phyloP scores from a whole-genome alignment of 1,140 invertebrate genomes.

The Hyles vespertilio region DNA sequence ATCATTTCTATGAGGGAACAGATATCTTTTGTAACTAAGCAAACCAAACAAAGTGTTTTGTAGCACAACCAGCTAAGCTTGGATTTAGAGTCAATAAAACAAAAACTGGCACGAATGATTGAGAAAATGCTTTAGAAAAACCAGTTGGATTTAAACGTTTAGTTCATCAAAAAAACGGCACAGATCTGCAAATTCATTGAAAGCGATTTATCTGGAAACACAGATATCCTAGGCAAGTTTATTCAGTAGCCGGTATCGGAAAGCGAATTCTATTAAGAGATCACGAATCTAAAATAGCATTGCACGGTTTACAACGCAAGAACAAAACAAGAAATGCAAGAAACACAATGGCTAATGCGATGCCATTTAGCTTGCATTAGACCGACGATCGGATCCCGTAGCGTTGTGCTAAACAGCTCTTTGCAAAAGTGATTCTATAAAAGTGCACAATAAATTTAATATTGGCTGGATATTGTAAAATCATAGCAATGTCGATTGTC shows the following conservation, averaged over 20 bases:
- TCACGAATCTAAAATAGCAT: constrained; percentile 62
- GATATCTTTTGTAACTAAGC: no score
- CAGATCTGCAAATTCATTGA: constrained; percentile 2
- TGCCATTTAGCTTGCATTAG: constrained; percentile 44
- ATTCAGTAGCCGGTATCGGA: constrained; percentile 41
- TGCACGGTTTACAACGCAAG: constrained; percentile 32
- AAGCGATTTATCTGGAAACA: constrained; percentile 21
- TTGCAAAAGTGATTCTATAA: no score
- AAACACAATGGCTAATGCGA: constrained; percentile 54
- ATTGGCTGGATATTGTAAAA: no score
- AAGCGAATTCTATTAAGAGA: constrained; percentile 62
- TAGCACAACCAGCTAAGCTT: no score
- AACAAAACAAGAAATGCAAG: constrained; percentile 46
- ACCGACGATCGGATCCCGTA: not conserved
- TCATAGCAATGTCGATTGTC: no score
- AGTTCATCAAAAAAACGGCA: constrained; percentile 3
- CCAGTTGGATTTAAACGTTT: not conserved
- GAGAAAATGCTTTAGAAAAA: no score
- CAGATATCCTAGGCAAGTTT: constrained; percentile 32
- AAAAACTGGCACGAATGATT: no score
- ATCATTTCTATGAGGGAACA: no score
- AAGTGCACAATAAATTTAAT: no score
- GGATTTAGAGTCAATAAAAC: no score
- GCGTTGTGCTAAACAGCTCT: no score
- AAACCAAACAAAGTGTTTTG: no score